Evolutionary conservation across 2,113 vertebrate species (phyloP), one percentile per base, ranked within the genome.

Genomic region (Leptobrachium ailaonicum): DNA sequence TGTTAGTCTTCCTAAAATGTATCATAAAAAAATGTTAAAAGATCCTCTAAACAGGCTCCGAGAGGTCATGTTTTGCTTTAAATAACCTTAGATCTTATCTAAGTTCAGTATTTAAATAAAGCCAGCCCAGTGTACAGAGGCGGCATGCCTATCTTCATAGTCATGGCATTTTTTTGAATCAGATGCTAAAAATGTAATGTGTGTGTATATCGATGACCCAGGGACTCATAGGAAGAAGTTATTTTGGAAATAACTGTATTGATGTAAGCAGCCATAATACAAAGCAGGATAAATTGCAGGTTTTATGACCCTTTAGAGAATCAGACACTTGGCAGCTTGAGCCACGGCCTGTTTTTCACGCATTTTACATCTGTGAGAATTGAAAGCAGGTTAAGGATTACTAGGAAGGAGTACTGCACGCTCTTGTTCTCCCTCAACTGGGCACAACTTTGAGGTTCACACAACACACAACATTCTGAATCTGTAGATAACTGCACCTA

Each of bases 341-440:
- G 67, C 54, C 56, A 50, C n/a, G 69, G 42, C 43, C n/a, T 47
- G 58, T 20, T 76, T 50, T 50, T 71, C 45, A 47, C 47, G 6
- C 4, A 14, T 62, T 71, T 41, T 56, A 71, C 76, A 78, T 71
- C 76, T 78, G 76, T 44, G 2, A 20, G 66, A 77, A 66, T 71
- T 60, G 58, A 77, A 77, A 71, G 53, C 40, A 77, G 64, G 68
- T 43, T 5, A 20, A 13, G 14, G 40, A 50, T 42, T 68, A 76
- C 20, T 76, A 47, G n/a, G 75, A 77, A 60, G 66, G 70, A 69
- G 77, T 71, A 66, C 40, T 56, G 40, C 50, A 56, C 40, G 32
- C 43, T 42, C 77, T 58, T 40, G 66, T 64, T 41, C 47, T 56
- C 42, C 0, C 41, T 56, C 32, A 50, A 8, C 20, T 41, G 12